Evolutionary conservation across 2,888 invertebrate species (phyloP), one percentile per base, ranked within the genome.

Genomic region (Tinea pellionella): DNA sequence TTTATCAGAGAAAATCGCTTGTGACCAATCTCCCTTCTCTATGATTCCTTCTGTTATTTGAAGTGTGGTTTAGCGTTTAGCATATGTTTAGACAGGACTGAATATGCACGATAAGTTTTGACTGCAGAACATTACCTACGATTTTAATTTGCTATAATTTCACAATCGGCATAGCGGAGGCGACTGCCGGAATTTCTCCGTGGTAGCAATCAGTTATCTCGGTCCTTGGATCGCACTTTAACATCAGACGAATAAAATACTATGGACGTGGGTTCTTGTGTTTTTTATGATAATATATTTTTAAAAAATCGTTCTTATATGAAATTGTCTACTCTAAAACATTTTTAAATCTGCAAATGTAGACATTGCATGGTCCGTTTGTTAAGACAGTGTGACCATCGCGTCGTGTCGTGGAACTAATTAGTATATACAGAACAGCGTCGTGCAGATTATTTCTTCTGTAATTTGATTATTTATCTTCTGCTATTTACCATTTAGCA

Each of bases 1-100:
- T 32, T 30, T 57, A 57, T 57, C 57, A 57, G 32, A 57, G 57
- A 57, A 57, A 57, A 57, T 57, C 32, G 57, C 57, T 53, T 24
- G 53, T 24, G 53, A 53, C 53, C 53, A 53, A 24, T 24, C 51
- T 18, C 11, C 24, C 16, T 24, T 3, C 47, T 47, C 16, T 18
- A 53, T 53, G 47, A 47, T 53, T 24, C 53, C 53, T 53, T 53
- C 24, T 24, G 53, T 53, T 53, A 16, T 24, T n/a, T 16, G n/a
- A 47, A 47, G 16, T 13, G 47, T 13, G 47, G 1, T 16, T 15
- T 47, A 47, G 47, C 6, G 13, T 9, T 42, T 9, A 4, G 6
- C 9, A 9, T 7, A 30, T 30, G 30, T 30, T 9, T 30, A 30
- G 30, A 30, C 9, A 30, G 30, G 9, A 30, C n/a, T n/a, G n/a